Base-by-base conservation (phyloP, 2,888 invertebrate species). In the Vandiemenella viatica region DNA sequence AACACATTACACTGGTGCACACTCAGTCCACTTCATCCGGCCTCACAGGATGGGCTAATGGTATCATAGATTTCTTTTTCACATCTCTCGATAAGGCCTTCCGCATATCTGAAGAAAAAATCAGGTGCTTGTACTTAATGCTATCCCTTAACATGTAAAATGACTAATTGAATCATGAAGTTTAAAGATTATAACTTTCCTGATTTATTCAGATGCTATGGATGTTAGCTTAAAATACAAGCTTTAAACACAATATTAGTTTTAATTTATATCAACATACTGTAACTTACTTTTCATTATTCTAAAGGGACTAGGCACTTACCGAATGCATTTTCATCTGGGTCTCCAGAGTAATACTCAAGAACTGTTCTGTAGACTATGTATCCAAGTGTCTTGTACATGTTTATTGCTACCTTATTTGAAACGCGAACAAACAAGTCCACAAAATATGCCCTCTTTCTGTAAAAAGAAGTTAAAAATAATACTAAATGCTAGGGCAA, bases 301-400 rank as follows among this genome's bases (percentile, higher is more conserved):
- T n/a, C n/a, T n/a, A n/a, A n/a, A n/a, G n/a, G n/a, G n/a, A n/a
- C n/a, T n/a, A n/a, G n/a, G 7, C 45, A 55, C 60, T 67, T 71
- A 93, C 95, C 98, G 74, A 85, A 98, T 49, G 97, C 98, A 75
- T 99, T 91, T 77, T 98, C 98, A 68, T 97, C 96, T 18, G 89
- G 87, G 67, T 95, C 92, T 16, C 93, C 95, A 13, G 93, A 93
- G 66, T 99, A 98, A 72, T 99, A 98, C 66, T 96, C 96, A 58
- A 98, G 69, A 42, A 98, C 96, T 40, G 90, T 88, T 50, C 98
- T 73, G 66, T 97, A 98, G 1, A 97, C 88, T 57, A 90, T 91
- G 63, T 99, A 98, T 18, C 96, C 97, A 50, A 97, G 71, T 65
- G 87, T 86, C 60, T 83, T 83, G 65, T 98, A 98, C 95, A 99